phyloP scores from a whole-genome alignment of 23 tunicate species.

The Halocynthia aurantium region DNA sequence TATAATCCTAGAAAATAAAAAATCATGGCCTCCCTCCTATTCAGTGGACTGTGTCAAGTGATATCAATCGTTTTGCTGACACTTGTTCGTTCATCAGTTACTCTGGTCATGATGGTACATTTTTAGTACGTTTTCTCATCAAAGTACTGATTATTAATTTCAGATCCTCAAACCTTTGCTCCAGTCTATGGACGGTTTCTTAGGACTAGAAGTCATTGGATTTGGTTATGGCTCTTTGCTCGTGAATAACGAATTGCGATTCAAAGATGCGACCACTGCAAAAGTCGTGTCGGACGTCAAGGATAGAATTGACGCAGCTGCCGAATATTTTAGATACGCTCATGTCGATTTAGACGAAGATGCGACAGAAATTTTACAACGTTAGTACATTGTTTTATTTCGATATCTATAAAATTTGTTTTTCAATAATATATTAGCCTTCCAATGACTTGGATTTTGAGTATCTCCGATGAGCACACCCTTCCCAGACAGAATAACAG shows the following conservation, averaged over 20 bases:
- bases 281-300: conserved; percentile 16
- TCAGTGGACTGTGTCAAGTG: too few relatives aligned
- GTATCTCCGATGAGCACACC: too few relatives aligned
- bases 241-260: conserved; percentile 14
- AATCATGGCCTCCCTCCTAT: too few relatives aligned
- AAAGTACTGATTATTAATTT: not conserved
- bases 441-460: too few relatives aligned
- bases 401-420: too few relatives aligned
- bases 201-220: conserved; percentile 19
- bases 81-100: too few relatives aligned
- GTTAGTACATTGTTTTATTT: not conserved
- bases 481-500: too few relatives aligned
- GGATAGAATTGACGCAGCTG: conserved; percentile 8
- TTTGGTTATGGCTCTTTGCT: conserved; percentile 22
- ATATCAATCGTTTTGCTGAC: too few relatives aligned
- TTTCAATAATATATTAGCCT: too few relatives aligned
- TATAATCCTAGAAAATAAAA: too few relatives aligned
- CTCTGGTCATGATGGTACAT: too few relatives aligned
- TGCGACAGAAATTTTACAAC: conserved; percentile 5
- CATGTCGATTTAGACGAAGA: conserved; percentile 14
- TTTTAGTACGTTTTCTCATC: too few relatives aligned
- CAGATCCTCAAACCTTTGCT: conserved; percentile 18
- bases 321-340: conserved; percentile 20
- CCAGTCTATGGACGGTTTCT: conserved; percentile 25
- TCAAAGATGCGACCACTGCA: conserved; percentile 8